A percentile compares a stretch with the other conserved stretches of the same genome.
phyloP scores from a whole-genome alignment of 2,113 vertebrate species.

The Grammomys dolichurus region DNA sequence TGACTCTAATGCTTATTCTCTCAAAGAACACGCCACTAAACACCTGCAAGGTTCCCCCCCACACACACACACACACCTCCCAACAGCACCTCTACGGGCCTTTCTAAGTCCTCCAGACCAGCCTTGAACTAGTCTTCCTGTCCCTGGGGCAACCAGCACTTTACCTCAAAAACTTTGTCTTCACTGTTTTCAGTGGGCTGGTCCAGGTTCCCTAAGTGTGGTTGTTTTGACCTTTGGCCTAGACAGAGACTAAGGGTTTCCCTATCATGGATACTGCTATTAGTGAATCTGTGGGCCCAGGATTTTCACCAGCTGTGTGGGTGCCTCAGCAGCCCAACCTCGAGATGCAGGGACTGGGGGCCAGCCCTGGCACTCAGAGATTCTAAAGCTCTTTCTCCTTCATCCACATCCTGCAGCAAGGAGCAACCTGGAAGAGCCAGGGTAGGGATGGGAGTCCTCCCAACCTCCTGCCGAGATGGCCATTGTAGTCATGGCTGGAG shows the following conservation, averaged over 20 bases:
- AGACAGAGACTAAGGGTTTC: not conserved
- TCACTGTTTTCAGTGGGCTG: not conserved
- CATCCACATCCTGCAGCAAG: not conserved
- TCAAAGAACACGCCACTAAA: not conserved
- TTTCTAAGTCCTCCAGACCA: not conserved
- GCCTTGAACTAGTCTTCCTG: not conserved
- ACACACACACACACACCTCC: no score
- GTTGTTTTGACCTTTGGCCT: not conserved
- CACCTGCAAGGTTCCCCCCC: not conserved
- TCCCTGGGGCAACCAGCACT: not conserved
- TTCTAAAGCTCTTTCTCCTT: rapidly evolving
- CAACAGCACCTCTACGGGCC: not conserved
- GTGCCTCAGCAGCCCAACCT: not conserved
- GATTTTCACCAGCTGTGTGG: not conserved
- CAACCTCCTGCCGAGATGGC: not conserved
- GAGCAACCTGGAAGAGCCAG: not conserved
- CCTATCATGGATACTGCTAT: no score
- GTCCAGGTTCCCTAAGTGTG: not conserved
- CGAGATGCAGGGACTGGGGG: not conserved
- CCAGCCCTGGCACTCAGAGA: not conserved
- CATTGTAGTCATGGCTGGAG: no score
- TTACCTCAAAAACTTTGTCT: not conserved
- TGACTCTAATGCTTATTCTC: not conserved
- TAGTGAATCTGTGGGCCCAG: not conserved
- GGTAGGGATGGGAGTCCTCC: no score